Evolutionary conservation across 1,140 invertebrate species (phyloP), one percentile per base, ranked within the genome.

Genomic region (Drosophila punjabiensis): DNA sequence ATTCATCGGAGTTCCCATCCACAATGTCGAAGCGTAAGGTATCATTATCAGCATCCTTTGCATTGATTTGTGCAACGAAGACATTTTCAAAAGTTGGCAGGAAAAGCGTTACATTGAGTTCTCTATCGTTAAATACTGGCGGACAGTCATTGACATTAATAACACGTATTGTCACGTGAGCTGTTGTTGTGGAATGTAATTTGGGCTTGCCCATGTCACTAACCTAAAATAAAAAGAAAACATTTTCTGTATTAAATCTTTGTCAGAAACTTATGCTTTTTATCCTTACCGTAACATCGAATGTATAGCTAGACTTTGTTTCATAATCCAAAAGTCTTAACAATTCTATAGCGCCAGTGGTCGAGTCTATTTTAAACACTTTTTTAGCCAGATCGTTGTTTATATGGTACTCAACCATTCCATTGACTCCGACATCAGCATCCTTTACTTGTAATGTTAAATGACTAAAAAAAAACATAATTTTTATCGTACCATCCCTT

Each of bases 71-170:
- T 14, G 96, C 80, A 13, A 97, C 95, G 7, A 95, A 95, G 2
- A 97, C 95, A 85, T 96, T 96, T 74, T 95, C 94, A 86, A 96
- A 96, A 4, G 97, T 97, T 18, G 98, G 98, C 37, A 98, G 86
- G 13, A 98, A 93, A 16, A 99, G 93, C 5, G 96, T 97, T 0
- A 96, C 95, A 79, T 96, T 96, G 92, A 97, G 98, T 76, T 95
- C 94, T 4, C 94, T 92, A 52, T 95, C 94, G 16, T 94, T 93
- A 92, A 98, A 98, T 52, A 94, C 94, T 1, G 98, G 98, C 13
- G 97, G 95, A 81, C 96, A 97, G 88, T 98, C 98, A 93, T 99
- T 98, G 4, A 98, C 95, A 93, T 98, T 97, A 1, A 94, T 95
- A 11, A 98, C 95, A 48, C 94, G 93, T n/a, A 99, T 96, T 77